Percentiles rank a stretch among this genome's conserved stretches.
phyloP scores from a whole-genome alignment of 1,140 invertebrate genomes.

The Gonioctena quinquepunctata region DNA sequence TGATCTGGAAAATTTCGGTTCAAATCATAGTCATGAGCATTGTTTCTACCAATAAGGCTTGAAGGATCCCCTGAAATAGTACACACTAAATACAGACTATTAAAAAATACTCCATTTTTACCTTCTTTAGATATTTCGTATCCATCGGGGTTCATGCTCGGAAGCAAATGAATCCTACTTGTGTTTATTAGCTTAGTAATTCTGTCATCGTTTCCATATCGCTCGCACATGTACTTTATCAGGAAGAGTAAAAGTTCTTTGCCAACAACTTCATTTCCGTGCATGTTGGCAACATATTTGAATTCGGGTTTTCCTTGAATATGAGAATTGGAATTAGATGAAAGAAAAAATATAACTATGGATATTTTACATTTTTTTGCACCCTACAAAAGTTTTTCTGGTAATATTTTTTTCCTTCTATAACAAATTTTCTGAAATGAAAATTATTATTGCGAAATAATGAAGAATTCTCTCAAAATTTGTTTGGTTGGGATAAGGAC shows the following conservation, averaged over 20 bases:
- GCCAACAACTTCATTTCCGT: slow-evolving; percentile 95
- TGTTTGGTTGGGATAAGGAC: too few species aligned
- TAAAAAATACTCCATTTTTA: slow-evolving; percentile 42
- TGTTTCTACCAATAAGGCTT: slow-evolving; percentile 73
- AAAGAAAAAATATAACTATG: slow-evolving; percentile 6
- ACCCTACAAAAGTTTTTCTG: too few species aligned
- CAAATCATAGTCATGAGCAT: slow-evolving; percentile 84
- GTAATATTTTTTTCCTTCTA: too few species aligned
- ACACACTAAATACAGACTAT: neutral
- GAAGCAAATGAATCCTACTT: slow-evolving; percentile 90
- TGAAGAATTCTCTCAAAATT: neutral
- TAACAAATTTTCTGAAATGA: too few species aligned
- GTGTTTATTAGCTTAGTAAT: slow-evolving; percentile 78
- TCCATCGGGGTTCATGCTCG: slow-evolving; percentile 98
- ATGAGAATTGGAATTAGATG: neutral
- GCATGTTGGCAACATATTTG: slow-evolving; percentile 95
- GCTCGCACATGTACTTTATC: slow-evolving; percentile 85
- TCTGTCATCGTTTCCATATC: slow-evolving; percentile 74
- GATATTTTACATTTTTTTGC: neutral
- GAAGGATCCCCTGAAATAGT: slow-evolving; percentile 64
- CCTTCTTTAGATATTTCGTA: slow-evolving; percentile 78
- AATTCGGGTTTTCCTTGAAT: slow-evolving; percentile 80
- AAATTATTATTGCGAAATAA: too few species aligned
- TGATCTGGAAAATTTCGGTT: slow-evolving; percentile 98
- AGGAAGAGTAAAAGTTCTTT: slow-evolving; percentile 83